A percentile compares a stretch with the other conserved stretches of the same genome.
Conservation (phyloP, 2,113 vertebrate genomes). For the Psittacula cyanocephala region DNA sequence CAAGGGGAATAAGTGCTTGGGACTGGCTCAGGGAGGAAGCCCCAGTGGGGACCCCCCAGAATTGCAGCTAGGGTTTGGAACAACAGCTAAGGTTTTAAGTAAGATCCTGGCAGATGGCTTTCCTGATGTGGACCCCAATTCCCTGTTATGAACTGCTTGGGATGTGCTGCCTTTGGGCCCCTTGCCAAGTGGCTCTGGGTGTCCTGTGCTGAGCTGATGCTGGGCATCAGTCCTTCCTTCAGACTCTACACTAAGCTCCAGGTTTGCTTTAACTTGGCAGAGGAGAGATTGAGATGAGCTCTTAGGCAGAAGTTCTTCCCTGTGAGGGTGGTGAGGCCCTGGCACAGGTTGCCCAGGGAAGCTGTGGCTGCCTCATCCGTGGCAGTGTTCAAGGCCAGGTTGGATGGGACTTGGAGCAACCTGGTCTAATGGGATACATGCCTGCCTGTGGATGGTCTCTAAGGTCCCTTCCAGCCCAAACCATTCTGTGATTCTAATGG, state of each 20-base stretch:
- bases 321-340: not conserved
- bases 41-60: accelerated
- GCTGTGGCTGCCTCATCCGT: not conserved
- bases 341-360: not conserved
- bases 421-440: not conserved
- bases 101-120: not conserved
- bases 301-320: not conserved
- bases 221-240: not conserved
- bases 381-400: not conserved
- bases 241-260: not conserved
- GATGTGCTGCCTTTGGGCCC: not conserved
- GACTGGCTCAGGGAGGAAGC: not conserved
- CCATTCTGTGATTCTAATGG: not conserved
- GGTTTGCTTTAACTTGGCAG: not conserved
- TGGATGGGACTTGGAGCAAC: not conserved
- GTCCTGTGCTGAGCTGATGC: not conserved
- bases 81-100: not conserved
- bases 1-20: not conserved
- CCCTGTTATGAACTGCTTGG: not conserved
- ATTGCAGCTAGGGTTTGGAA: not conserved
- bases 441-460: not conserved
- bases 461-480: not conserved
- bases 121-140: not conserved
- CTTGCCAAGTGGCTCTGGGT: not conserved
- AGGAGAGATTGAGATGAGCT: not conserved